Conservation (phyloP, 2,888 invertebrate genomes). For the Dermolepida albohirtum region DNA sequence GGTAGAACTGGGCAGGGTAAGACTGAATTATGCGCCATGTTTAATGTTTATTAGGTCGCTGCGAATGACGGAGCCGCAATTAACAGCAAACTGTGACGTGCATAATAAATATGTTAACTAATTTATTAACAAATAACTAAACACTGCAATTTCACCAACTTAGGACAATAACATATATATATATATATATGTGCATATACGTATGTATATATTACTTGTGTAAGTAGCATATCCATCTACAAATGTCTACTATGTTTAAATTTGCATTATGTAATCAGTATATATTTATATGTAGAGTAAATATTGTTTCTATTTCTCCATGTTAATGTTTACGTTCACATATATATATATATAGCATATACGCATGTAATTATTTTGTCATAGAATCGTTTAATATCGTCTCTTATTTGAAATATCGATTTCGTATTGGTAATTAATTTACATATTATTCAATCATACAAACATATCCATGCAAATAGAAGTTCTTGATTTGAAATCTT, state of each 20-base stretch:
- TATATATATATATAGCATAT: no score
- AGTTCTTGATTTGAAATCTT: no score
- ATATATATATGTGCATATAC: neutral
- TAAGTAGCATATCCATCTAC: neutral
- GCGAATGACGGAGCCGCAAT: conserved; percentile 64
- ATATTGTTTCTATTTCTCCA: no score
- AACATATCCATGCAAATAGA: no score
- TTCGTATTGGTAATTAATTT: no score
- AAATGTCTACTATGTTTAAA: neutral
- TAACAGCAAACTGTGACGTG: conserved; percentile 63
- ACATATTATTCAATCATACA: no score
- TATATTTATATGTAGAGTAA: no score
- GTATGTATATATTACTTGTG: conserved; percentile 1
- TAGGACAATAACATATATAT: conserved; percentile 35
- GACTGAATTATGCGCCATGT: conserved; percentile 65
- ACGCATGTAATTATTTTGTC: no score
- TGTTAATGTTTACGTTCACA: no score
- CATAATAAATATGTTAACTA: conserved; percentile 62
- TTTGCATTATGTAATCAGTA: no score
- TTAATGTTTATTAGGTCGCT: conserved; percentile 65
- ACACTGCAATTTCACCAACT: conserved; percentile 47
- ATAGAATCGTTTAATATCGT: no score
- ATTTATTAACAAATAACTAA: conserved; percentile 56
- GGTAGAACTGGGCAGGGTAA: conserved; percentile 59
- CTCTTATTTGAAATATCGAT: no score